phyloP scores from a whole-genome alignment of 1,140 invertebrate genomes.

The Drosophila ercepeae region DNA sequence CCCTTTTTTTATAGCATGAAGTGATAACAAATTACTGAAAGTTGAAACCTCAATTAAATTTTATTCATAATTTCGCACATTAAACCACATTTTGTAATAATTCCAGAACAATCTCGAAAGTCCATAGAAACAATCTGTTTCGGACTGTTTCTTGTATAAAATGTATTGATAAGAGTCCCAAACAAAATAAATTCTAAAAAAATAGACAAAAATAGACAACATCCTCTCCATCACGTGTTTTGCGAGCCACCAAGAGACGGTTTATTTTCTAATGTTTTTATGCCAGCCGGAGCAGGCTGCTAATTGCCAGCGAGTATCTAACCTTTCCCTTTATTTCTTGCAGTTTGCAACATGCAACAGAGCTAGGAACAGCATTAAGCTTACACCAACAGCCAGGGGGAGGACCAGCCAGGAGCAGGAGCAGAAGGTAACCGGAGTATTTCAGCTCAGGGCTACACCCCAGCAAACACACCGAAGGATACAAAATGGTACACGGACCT shows the following conservation, averaged over 20 bases:
- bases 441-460: neutral
- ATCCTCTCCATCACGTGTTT: slow-evolving; percentile 42
- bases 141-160: neutral
- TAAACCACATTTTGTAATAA: slow-evolving; percentile 5
- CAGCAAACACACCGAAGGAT: neutral
- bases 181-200: neutral
- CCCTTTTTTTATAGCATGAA: neutral
- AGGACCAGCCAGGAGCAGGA: neutral
- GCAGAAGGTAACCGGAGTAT: neutral
- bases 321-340: neutral
- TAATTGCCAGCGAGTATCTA: neutral
- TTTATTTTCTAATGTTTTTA: neutral
- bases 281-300: neutral
- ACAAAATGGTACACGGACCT: slow-evolving; percentile 78
- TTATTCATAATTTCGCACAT: neutral
- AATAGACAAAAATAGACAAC: neutral
- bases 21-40: neutral
- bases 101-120: neutral
- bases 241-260: neutral
- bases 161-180: slow-evolving; percentile 16
- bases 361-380: neutral
- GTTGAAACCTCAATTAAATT: neutral
- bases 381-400: neutral
- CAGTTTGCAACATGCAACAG: slow-evolving; percentile 2
- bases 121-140: slow-evolving; percentile 13